phyloP scores from a whole-genome alignment of 1,140 invertebrate genomes.

The Sarcophaga peregrina region DNA sequence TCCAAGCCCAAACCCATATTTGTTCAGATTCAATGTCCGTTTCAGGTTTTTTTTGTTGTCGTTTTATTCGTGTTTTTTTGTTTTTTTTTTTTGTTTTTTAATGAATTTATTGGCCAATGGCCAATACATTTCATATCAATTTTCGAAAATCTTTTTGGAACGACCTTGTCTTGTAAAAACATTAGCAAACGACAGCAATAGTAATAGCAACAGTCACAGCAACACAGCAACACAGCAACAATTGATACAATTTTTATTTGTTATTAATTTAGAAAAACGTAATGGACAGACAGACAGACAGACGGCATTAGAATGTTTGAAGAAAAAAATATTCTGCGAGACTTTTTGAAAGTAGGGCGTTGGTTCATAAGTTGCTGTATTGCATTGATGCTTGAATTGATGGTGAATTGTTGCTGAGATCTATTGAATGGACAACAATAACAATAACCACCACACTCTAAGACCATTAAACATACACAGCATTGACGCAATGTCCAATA shows the following conservation, averaged over 20 bases:
- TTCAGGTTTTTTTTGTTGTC: no score
- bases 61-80: no score
- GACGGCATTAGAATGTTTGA: no score
- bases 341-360: constrained; percentile 20
- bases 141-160: constrained; percentile 6
- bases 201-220: background rate
- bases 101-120: no score
- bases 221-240: no score
- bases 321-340: background rate
- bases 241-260: no score
- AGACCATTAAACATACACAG: no score
- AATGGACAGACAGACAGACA: no score
- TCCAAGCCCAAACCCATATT: no score
- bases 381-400: background rate
- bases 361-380: background rate
- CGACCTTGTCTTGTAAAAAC: constrained; percentile 11
- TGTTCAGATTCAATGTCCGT: no score
- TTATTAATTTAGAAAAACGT: no score
- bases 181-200: background rate
- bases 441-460: background rate
- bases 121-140: background rate
- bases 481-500: background rate
- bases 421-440: background rate
- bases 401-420: background rate
- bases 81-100: no score